phyloP scores from a whole-genome alignment of 2,113 vertebrate genomes.

The Glaucomys volans region DNA sequence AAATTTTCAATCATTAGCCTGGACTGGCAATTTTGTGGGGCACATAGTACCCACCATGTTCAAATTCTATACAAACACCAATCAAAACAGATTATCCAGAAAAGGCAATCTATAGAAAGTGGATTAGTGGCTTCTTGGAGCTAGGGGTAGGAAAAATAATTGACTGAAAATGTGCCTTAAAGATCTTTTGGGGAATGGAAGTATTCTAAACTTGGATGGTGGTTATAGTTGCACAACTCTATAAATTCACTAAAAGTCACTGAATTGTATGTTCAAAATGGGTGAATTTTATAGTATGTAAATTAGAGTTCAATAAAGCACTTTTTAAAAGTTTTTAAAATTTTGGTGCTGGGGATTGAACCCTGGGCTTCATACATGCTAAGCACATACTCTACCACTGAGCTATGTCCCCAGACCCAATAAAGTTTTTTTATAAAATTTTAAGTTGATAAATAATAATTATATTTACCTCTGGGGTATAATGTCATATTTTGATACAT shows the following conservation, averaged over 20 bases:
- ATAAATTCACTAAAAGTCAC: not conserved
- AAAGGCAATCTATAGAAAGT: not conserved
- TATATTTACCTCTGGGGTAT: not conserved
- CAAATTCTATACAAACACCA: not conserved
- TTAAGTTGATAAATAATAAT: not conserved
- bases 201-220: not conserved
- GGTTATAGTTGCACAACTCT: not conserved
- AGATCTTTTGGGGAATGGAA: not conserved
- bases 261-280: not conserved
- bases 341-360: too few species aligned
- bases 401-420: not conserved
- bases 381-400: too few species aligned
- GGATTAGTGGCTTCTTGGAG: not conserved
- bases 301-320: too few species aligned
- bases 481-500: not conserved
- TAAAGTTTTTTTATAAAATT: not conserved
- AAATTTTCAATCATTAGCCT: not conserved
- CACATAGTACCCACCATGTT: not conserved
- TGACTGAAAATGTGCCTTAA: not conserved
- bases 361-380: too few species aligned
- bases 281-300: not conserved
- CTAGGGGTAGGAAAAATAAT: not conserved
- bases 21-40: not conserved
- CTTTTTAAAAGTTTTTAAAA: too few species aligned
- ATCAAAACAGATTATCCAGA: not conserved